Evolutionary conservation across 53 echinoderm and acorn worm species (phyloP).

Genomic region (Holothuria leucospilota): DNA sequence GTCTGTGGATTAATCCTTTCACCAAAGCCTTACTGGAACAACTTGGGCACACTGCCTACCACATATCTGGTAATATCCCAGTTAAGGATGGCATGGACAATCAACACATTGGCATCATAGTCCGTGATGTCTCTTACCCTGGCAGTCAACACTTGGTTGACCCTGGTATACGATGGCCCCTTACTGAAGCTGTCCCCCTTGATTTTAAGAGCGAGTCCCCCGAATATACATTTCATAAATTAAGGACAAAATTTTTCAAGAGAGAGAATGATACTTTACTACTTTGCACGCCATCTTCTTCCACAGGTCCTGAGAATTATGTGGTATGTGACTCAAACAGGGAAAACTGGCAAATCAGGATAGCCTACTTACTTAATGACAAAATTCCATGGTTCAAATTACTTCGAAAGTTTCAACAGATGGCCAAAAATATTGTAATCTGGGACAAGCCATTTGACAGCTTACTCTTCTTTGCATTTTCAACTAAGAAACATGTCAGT

Average conservation of each 20-base stretch:
- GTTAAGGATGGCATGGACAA: not conserved
- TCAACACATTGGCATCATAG: constrained; percentile 15
- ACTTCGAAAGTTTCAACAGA: not conserved
- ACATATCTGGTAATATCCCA: constrained; percentile 16
- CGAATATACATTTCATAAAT: not conserved
- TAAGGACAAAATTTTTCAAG: constrained; percentile 30
- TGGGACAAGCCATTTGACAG: not conserved
- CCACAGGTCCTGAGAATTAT: not conserved
- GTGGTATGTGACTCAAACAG: constrained; percentile 12
- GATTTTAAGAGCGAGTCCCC: constrained; percentile 31
- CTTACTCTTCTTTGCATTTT: constrained; percentile 9
- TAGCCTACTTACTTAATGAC: constrained; percentile 8
- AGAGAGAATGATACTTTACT: not conserved
- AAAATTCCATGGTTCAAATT: constrained; percentile 3
- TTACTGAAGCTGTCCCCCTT: constrained; percentile 14
- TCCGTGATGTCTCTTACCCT: not conserved
- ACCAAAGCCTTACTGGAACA: constrained; percentile 21
- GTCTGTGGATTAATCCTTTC: constrained; percentile 26
- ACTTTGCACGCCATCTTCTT: not conserved
- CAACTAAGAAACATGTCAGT: constrained; percentile 6
- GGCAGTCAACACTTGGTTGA: constrained; percentile 24
- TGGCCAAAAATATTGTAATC: not conserved
- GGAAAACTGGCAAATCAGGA: not conserved
- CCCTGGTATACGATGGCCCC: constrained; percentile 19
- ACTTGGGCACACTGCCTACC: constrained; percentile 5